Evolutionary conservation across 2,888 invertebrate species (phyloP), one percentile per base, ranked within the genome.

Genomic region (Drosophila imparisetae): DNA sequence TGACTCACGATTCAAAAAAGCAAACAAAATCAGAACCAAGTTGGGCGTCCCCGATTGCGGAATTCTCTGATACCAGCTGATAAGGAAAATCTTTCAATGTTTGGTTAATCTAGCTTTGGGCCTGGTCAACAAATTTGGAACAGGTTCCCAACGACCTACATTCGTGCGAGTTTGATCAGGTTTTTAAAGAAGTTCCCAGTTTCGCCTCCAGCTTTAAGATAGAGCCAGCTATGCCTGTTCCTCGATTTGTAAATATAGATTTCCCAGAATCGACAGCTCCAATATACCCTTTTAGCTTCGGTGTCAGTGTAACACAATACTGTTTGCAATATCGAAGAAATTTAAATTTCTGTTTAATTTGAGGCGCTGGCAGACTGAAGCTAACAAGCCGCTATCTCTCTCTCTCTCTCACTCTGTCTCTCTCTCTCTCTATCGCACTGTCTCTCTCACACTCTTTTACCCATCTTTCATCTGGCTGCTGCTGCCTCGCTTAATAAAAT

Each of bases 401-500:
- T 49, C 53, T 30, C 38, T 45, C 66, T 32, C 36, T 11, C 45
- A 40, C 42, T 42, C 21, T 27, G 0, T 42, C 42, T 0, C 36
- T 18, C 3, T 18, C 38, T 10, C 3, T 8, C 38, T 4, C 38
- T 38, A 2, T n/a, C 10, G 4, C n/a, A 6, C 21, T 7, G 6
- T 13, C 21, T 6, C 21, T 21, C 21, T 3, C 21, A 21, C 13
- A 6, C 45, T 45, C 13, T 4, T 45, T 45, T 21, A 15, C n/a
- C 11, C 48, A 34, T 58, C 65, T 58, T 29, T 27, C 38, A 38
- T 24, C 62, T 63, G 38, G 52, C 30, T 42, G 49, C n/a, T 54
- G 42, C 8, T n/a, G 49, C 0, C 24, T 66, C 69, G 77, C 78
- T 81, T 71, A 81, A 81, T 84, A 81, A 69, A 86, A 73, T 83